A percentile compares a stretch with the other conserved stretches of the same genome.
These are phyloP conservation scores for Chlorodrepanis virens DNA, from an alignment of 2,113 vertebrate species.

Conservation along the genomic window DNA sequence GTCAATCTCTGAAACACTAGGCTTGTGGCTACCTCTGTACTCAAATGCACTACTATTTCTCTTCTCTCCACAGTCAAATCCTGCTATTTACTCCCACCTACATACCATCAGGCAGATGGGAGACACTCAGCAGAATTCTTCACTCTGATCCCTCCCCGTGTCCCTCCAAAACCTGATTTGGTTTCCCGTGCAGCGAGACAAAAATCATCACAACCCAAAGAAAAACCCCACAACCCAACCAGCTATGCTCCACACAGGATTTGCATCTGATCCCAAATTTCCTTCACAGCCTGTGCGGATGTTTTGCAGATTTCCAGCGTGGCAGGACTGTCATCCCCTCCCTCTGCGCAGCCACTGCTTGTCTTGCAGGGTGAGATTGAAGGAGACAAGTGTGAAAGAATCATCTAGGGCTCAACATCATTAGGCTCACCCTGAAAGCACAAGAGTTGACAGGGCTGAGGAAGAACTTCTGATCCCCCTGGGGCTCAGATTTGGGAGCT, in stretches of 20 bases:
- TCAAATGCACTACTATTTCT: neutral
- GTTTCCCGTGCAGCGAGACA: neutral
- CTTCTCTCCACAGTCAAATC: neutral
- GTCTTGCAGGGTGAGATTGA: constrained; percentile 42
- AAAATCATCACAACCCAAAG: too few species aligned
- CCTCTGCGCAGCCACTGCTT: constrained; percentile 27
- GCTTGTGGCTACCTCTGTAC: neutral
- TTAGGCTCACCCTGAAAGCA: constrained; percentile 60
- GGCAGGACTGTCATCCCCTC: constrained; percentile 40
- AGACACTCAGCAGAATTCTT: neutral
- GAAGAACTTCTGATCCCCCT: constrained; percentile 20
- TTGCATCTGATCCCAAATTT: constrained; percentile 28
- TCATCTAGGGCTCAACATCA: constrained; percentile 57
- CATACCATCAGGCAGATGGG: neutral
- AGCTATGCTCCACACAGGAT: neutral
- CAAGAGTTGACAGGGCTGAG: constrained; percentile 57
- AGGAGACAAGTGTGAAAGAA: constrained; percentile 75
- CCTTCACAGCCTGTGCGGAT: neutral
- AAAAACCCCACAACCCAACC: neutral
- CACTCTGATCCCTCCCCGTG: neutral
- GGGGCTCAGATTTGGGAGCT: constrained; percentile 43
- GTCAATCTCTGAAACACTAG: neutral
- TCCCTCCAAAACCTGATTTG: constrained; percentile 6
- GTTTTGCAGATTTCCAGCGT: neutral
- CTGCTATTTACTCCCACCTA: neutral